A percentile compares a stretch with the other conserved stretches of the same genome.
Evolutionary conservation across 2,888 invertebrate genomes (phyloP).

Genomic region (Drosophila paranaensis): DNA sequence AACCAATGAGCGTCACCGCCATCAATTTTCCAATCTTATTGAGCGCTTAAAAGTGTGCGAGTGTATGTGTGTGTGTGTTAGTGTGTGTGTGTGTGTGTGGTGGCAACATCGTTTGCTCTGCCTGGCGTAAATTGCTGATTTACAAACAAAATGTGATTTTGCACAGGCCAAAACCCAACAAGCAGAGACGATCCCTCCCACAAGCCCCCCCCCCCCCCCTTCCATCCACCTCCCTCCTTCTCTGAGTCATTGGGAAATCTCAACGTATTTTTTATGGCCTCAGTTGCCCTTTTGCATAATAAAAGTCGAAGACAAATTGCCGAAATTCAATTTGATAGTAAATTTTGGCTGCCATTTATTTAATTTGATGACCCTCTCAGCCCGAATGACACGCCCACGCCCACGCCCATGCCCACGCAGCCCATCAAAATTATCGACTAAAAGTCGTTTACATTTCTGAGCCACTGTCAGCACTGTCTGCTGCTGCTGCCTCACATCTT

Average conservation of each 20-base stretch:
- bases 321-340: conserved; percentile 78
- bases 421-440: conserved; percentile 42
- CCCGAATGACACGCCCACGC: not conserved
- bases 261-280: conserved; percentile 48
- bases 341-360: conserved; percentile 75
- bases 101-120: conserved; percentile 55
- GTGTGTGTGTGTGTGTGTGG: conserved; percentile 25
- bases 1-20: conserved; percentile 68
- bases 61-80: conserved; percentile 11
- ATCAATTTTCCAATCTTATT: conserved; percentile 83
- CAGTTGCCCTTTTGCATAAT: conserved; percentile 72
- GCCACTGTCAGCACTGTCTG: conserved; percentile 31
- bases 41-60: conserved; percentile 71
- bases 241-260: conserved; percentile 3
- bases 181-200: conserved; percentile 1
- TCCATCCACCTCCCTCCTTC: too few relatives aligned
- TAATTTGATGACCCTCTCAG: conserved; percentile 65
- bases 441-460: conserved; percentile 23
- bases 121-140: conserved; percentile 78
- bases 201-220: not conserved
- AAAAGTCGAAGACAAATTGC: conserved; percentile 73
- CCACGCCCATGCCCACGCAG: not conserved
- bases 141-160: conserved; percentile 81
- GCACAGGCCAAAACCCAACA: conserved; percentile 35
- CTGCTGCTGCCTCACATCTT: not conserved